Evolutionary conservation across 2,113 vertebrate species (phyloP).

Genomic region (Pelecanus crispus): DNA sequence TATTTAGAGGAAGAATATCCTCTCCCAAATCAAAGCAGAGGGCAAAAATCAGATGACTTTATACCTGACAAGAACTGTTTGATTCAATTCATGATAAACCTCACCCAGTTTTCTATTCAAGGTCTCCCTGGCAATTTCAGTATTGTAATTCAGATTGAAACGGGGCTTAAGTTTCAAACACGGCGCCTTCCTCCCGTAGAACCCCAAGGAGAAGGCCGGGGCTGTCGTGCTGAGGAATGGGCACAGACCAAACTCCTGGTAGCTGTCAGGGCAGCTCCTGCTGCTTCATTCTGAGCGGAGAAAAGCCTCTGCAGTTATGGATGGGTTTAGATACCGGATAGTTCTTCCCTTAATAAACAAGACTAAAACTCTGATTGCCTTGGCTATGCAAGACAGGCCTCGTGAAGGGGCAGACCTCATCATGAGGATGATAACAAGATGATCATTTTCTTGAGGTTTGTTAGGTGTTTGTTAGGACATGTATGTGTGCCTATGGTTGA

Average conservation of each 20-base stretch:
- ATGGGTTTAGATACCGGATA: not conserved
- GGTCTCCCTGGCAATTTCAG: not conserved
- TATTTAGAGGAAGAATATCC: not conserved
- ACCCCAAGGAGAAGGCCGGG: not conserved
- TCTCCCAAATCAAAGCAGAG: not conserved
- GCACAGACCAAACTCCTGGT: not conserved
- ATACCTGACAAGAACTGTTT: not conserved
- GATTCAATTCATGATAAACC: not conserved
- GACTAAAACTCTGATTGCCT: not conserved
- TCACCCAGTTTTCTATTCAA: not conserved
- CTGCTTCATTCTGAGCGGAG: not conserved
- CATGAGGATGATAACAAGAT: not conserved
- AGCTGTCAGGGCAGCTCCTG: not conserved
- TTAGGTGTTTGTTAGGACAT: not conserved
- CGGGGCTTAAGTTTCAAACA: too few relatives aligned
- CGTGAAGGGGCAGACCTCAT: not conserved
- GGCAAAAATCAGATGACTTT: not conserved
- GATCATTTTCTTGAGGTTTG: too few relatives aligned
- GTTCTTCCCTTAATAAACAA: not conserved
- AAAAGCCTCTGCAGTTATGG: not conserved
- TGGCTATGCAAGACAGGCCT: not conserved
- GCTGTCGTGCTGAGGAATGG: not conserved
- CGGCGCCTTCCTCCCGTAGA: accelerated
- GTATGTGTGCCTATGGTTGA: not conserved
- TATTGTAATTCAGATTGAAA: not conserved